Base-by-base conservation (phyloP, 2,113 vertebrate species). In the Rhadina sibilatrix region DNA sequence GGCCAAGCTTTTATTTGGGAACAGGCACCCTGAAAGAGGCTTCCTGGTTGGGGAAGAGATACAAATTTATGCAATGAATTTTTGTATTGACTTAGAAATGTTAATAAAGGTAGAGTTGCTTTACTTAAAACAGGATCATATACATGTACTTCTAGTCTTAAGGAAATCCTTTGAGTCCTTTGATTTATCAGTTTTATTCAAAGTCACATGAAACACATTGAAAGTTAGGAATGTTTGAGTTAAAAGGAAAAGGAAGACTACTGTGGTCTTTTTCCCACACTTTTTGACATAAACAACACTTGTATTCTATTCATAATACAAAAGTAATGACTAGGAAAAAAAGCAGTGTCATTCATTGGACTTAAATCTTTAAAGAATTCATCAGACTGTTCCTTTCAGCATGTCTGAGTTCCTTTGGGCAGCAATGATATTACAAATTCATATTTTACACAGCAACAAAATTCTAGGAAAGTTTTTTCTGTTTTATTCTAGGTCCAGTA, bases 121-220 rank as follows among this genome's bases (percentile, higher is more conserved):
- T 83, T 75, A 18, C 19, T 85, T 63, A 60, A 60, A 53, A 64
- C 6, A 40, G 37, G 9, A 40, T 22, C 70, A 37, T 23, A 47
- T 25, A 42, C 7, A 22, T 54, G 38, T 50, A 42, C 6, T n/a
- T 83, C 28, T 52, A 49, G 17, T 77, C 30, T 53, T 33, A 83
- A 90, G 44, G 78, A 91, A 74, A 68, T 57, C 25, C 44, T 95
- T 91, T 93, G 60, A 93, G 86, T 23, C 5, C 8, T 42, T 64
- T 75, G n/a, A 63, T 66, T 76, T 81, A 38, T 65, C 38, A 56
- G 33, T 87, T 93, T 94, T 57, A 74, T 95, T 68, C 37, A 14
- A 65, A 93, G 86, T 94, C 88, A 94, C 50, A 78, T 88, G 71
- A 88, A 94, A 77, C 31, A 68, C 38, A 54, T 23, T 57, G 47